phyloP scores from a whole-genome alignment of 2,888 invertebrate species.

The Acrocera orbiculus region DNA sequence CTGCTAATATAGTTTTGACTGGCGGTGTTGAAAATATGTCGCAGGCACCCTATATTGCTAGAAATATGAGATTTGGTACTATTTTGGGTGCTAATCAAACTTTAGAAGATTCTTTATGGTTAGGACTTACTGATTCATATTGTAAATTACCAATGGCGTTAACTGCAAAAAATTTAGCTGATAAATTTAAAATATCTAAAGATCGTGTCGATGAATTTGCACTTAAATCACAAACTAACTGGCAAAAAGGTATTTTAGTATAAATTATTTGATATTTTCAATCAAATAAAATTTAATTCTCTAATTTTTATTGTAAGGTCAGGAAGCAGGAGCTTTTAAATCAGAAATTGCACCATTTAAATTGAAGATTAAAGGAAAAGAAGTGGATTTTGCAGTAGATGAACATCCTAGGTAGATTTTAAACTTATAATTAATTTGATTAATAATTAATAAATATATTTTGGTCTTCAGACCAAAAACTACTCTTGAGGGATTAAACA shows the following conservation, averaged over 20 bases:
- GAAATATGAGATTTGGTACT: conserved; percentile 77
- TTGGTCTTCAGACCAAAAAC: conserved; percentile 58
- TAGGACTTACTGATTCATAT: conserved; percentile 69
- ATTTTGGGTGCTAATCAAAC: conserved; percentile 55
- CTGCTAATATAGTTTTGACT: conserved; percentile 68
- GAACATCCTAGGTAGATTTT: conserved; percentile 78
- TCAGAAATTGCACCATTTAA: conserved; percentile 76
- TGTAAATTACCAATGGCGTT: conserved; percentile 89
- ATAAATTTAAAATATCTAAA: conserved; percentile 60
- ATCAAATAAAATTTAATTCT: too few species aligned
- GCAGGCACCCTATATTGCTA: conserved; percentile 68
- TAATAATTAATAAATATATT: too few species aligned
- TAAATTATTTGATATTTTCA: background rate
- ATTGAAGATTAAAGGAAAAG: conserved; percentile 67
- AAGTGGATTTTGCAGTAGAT: conserved; percentile 62
- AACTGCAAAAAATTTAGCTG: conserved; percentile 87
- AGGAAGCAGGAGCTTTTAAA: conserved; percentile 76
- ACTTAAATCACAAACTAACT: conserved; percentile 64
- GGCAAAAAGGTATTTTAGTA: conserved; percentile 52
- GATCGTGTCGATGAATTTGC: conserved; percentile 77
- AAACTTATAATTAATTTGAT: too few species aligned
- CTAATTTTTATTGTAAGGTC: conserved; percentile 43
- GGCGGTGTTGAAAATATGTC: conserved; percentile 97
- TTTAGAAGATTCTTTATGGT: conserved; percentile 84
- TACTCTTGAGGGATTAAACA: conserved; percentile 66